Evolutionary conservation across 2,113 vertebrate genomes (phyloP), one percentile per base, ranked within the genome.

Genomic region (Acrocephalus kingi): DNA sequence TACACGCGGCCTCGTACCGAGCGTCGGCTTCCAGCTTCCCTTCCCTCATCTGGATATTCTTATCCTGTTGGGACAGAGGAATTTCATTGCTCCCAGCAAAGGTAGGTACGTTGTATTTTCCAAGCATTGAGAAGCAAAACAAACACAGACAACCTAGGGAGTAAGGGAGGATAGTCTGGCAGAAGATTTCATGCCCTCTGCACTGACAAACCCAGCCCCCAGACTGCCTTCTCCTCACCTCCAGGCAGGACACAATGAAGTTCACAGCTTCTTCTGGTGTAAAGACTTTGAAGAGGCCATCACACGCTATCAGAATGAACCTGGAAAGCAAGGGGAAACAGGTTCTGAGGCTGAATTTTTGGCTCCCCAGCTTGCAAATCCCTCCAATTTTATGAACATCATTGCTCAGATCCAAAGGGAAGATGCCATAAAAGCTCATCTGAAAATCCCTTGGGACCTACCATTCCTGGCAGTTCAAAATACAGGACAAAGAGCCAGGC

Each of bases 241-340:
- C 98, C 21, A 99, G 96, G 87, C 99, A 96, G 93, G 93, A 96
- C 73, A 99, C 93, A 79, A 99, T 98, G 75, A 99, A 99, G 91
- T 98, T 98, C 84, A 99, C 98, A 17, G 99, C 99, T 97, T 99
- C 99, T 52, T 99, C 99, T 39, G 99, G 98, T 35, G 98, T 99
- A 63, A 99, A 99, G 14, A 99, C 99, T 97, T 99, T 99, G 90
- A 99, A 99, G 73, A 99, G 98, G 68, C 99, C 99, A 58, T 99
- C 99, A 84, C 99, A 99, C 1, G 99, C 99, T 96, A 99, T 97
- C 87, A 99, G 91, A 95, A 99, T 98, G 95, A 99, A 99, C 97
- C 99, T 99, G 56, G n/a, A 89, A 41, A 45, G 54, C 21, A 87
- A 92, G 41, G 8, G 83, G 23, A 91, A 31, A 72, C 14, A 84